Conservation (phyloP, 2,888 invertebrate genomes). For the Agrotis exclamationis region DNA sequence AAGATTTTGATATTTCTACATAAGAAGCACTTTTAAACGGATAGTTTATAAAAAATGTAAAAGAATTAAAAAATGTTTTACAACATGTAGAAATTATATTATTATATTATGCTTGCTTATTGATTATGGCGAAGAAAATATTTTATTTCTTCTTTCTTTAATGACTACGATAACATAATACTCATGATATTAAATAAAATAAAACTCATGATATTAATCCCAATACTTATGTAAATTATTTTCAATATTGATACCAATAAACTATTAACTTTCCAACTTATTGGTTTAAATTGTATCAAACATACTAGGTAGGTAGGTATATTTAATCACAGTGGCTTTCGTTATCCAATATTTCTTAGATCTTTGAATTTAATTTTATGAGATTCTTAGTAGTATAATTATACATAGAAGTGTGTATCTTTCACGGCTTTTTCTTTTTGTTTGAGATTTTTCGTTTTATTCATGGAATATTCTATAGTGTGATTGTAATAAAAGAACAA, state of each 20-base stretch:
- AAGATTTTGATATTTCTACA: slow-evolving; percentile 43
- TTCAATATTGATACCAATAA: slow-evolving; percentile 42
- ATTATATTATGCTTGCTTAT: slow-evolving; percentile 1
- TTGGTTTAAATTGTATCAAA: slow-evolving; percentile 39
- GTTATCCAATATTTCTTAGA: background rate
- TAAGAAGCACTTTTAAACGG: slow-evolving; percentile 56
- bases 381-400: slow-evolving; percentile 7
- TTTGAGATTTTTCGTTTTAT: background rate
- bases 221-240: slow-evolving; percentile 4
- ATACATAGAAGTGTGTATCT: background rate
- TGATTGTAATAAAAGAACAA: slow-evolving; percentile 70
- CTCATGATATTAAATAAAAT: slow-evolving; percentile 34
- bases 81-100: slow-evolving; percentile 11
- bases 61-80: slow-evolving; percentile 15
- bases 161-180: slow-evolving; percentile 32
- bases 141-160: slow-evolving; percentile 32
- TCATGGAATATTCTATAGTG: slow-evolving; percentile 7
- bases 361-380: background rate
- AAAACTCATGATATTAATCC: slow-evolving; percentile 18
- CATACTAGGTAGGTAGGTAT: slow-evolving; percentile 13
- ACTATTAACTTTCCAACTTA: slow-evolving; percentile 42
- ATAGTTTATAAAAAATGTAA: slow-evolving; percentile 45
- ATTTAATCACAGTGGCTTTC: slow-evolving; percentile 9
- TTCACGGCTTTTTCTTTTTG: slow-evolving; percentile 6
- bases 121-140: slow-evolving; percentile 15